Conservation (phyloP, 35 echinoderm and acorn worm genomes). For the Ptychodera flava region DNA sequence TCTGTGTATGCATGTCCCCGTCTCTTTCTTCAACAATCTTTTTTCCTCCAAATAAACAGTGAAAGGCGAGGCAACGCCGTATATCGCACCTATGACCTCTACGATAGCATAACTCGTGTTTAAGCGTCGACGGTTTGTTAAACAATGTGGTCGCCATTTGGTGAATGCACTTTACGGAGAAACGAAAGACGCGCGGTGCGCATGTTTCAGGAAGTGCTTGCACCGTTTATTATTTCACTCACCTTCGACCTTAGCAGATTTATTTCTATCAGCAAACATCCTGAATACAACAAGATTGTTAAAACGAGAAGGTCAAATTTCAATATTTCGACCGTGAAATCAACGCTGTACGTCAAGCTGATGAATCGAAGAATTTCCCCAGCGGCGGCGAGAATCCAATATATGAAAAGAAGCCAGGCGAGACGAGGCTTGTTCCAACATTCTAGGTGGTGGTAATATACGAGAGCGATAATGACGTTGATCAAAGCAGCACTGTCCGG, state of each 20-base stretch:
- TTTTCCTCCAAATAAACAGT: no score
- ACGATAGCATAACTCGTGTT: no score
- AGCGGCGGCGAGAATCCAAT: slow-evolving; percentile 58
- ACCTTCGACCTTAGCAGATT: slow-evolving; percentile 56
- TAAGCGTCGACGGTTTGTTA: no score
- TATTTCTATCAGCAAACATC: slow-evolving; percentile 49
- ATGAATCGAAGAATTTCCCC: slow-evolving; percentile 37
- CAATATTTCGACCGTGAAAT: slow-evolving; percentile 19
- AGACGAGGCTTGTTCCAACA: slow-evolving; percentile 55
- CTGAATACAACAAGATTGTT: slow-evolving; percentile 32
- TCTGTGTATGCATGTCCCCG: no score
- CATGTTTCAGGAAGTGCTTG: no score
- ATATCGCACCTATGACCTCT: no score
- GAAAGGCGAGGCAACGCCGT: no score
- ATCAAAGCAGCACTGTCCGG: slow-evolving; percentile 18
- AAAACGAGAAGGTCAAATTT: slow-evolving; percentile 51
- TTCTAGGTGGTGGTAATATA: slow-evolving; percentile 85
- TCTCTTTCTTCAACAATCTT: no score
- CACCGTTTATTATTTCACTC: no score
- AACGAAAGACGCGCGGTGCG: no score
- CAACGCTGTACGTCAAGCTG: slow-evolving; percentile 35
- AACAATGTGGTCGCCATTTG: no score
- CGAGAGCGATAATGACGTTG: slow-evolving; percentile 32
- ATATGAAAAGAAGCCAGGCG: slow-evolving; percentile 37
- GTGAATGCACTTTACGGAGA: no score